phyloP scores from a whole-genome alignment of 2,113 vertebrate species.

The Isurus oxyrinchus region DNA sequence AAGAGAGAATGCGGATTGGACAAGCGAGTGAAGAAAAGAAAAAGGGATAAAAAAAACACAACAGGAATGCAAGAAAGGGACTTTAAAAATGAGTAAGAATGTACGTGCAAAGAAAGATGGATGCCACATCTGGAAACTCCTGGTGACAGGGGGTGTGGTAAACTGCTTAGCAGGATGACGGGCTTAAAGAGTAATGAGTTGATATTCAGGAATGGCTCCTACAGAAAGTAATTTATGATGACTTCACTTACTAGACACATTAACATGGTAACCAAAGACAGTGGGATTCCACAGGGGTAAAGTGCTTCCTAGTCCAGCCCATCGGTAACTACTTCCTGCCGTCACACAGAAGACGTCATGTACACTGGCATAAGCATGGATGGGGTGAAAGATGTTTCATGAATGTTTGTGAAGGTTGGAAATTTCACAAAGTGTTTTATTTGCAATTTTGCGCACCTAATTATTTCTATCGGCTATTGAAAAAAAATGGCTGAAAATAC shows the following conservation, averaged over 20 bases:
- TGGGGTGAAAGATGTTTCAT: not conserved
- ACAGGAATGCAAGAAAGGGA: not conserved
- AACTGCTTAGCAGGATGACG: not conserved
- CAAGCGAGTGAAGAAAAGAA: not conserved
- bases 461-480: not conserved
- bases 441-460: conserved; percentile 17
- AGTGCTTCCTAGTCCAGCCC: not conserved
- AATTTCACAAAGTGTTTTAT: not conserved
- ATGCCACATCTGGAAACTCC: not conserved
- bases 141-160: not conserved
- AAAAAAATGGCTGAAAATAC: not conserved
- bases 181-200: not conserved
- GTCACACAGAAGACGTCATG: not conserved
- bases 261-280: not conserved
- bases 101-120: not conserved
- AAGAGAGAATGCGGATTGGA: not conserved
- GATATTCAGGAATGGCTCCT: not conserved
- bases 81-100: not conserved
- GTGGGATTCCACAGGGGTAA: not conserved
- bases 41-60: not conserved
- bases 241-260: not conserved
- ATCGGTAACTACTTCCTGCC: not conserved
- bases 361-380: not conserved
- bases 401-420: not conserved
- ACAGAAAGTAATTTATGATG: not conserved